phyloP scores from a whole-genome alignment of 2,888 invertebrate genomes.

The Bugula neritina region DNA sequence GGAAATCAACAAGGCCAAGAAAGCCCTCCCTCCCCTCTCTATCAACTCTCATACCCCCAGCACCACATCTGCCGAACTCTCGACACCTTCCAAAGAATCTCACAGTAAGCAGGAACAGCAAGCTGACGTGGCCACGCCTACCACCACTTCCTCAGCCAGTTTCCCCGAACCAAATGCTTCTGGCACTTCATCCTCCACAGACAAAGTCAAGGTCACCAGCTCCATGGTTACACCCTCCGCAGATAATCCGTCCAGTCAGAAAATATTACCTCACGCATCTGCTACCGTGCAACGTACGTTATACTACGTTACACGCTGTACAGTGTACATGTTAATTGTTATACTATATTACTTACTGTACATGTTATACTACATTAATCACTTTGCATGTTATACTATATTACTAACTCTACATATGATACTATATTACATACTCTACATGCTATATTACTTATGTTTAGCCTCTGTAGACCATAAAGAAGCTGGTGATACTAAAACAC shows the following conservation, averaged over 20 bases:
- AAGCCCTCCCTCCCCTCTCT: constrained; percentile 3
- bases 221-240: neutral
- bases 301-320: too few species aligned
- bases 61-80: neutral
- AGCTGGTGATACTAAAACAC: too few species aligned
- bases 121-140: neutral
- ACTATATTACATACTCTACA: too few species aligned
- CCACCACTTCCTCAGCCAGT: neutral
- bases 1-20: constrained; percentile 21
- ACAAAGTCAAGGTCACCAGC: neutral
- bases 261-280: neutral
- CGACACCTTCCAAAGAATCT: neutral
- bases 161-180: neutral
- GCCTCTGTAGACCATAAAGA: too few species aligned
- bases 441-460: too few species aligned
- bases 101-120: neutral
- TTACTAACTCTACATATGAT: too few species aligned
- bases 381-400: too few species aligned
- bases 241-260: constrained; percentile 23
- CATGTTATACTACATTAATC: too few species aligned
- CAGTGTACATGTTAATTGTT: too few species aligned
- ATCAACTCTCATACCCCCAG: neutral
- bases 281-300: too few species aligned
- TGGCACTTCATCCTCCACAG: neutral
- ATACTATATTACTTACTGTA: too few species aligned